A percentile compares a stretch with the other conserved stretches of the same genome.
phyloP scores from a whole-genome alignment of 2,113 vertebrate species.

The Campylomormyrus numenius region DNA sequence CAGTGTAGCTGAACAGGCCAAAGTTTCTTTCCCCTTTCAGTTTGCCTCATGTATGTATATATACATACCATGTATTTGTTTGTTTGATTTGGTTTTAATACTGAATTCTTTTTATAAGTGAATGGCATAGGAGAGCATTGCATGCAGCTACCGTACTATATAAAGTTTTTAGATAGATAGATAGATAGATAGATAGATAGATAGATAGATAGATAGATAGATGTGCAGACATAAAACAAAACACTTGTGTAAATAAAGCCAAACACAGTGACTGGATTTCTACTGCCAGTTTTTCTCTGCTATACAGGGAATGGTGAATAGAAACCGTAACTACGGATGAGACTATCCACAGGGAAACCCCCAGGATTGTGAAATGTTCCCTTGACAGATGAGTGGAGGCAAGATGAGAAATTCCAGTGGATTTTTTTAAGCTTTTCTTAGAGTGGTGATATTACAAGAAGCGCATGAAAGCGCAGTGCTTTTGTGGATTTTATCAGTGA shows the following conservation, averaged over 20 bases:
- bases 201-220: background rate
- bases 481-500: background rate
- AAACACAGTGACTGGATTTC: background rate
- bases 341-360: background rate
- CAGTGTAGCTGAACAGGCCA: background rate
- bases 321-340: background rate
- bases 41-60: background rate
- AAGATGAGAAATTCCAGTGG: background rate
- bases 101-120: background rate
- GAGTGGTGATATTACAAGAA: background rate
- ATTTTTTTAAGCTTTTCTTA: background rate
- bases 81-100: background rate
- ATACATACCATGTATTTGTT: background rate
- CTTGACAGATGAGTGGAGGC: background rate
- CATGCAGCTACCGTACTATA: background rate
- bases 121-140: background rate
- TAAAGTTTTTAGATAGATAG: background rate
- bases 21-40: background rate
- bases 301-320: background rate
- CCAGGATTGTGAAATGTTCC: background rate
- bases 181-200: no score
- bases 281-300: background rate
- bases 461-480: background rate
- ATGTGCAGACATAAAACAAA: background rate
- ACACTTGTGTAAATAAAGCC: background rate